These are phyloP conservation scores for Agapostemon virescens DNA, from an alignment of 2,888 invertebrate genomes.

Conservation along the genomic window DNA sequence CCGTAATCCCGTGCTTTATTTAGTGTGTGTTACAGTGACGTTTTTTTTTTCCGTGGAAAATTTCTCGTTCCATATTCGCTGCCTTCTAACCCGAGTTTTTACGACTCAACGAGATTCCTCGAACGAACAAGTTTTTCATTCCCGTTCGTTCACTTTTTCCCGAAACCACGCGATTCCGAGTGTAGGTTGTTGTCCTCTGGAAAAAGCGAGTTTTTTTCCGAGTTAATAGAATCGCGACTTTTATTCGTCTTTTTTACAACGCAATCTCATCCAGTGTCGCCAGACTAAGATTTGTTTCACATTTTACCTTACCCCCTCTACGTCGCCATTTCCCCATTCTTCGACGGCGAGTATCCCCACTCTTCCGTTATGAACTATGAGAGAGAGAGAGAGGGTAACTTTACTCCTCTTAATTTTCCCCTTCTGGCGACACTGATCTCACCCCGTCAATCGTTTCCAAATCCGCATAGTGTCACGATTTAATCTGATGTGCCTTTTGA, in stretches of 20 bases:
- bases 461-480: not conserved
- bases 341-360: too few species aligned
- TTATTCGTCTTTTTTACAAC: not conserved
- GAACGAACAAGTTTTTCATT: slow-evolving; percentile 55
- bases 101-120: slow-evolving; percentile 51
- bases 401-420: too few species aligned
- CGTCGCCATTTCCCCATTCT: too few species aligned
- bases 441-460: not conserved
- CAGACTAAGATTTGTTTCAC: too few species aligned
- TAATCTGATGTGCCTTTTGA: not conserved
- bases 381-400: too few species aligned
- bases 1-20: slow-evolving; percentile 15
- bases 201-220: slow-evolving; percentile 62
- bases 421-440: too few species aligned
- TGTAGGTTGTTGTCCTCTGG: slow-evolving; percentile 72
- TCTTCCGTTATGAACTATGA: too few species aligned
- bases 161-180: slow-evolving; percentile 70
- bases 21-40: slow-evolving; percentile 1
- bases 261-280: slow-evolving; percentile 10
- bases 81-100: slow-evolving; percentile 56
- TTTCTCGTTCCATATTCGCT: slow-evolving; percentile 41
- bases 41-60: slow-evolving; percentile 37
- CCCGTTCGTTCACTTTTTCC: slow-evolving; percentile 70
- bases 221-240: slow-evolving; percentile 54
- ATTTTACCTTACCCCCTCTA: too few species aligned